Percentiles rank a stretch among this genome's conserved stretches.
Evolutionary conservation across 2,888 invertebrate genomes (phyloP).

Genomic region (Latrodectus hesperus): DNA sequence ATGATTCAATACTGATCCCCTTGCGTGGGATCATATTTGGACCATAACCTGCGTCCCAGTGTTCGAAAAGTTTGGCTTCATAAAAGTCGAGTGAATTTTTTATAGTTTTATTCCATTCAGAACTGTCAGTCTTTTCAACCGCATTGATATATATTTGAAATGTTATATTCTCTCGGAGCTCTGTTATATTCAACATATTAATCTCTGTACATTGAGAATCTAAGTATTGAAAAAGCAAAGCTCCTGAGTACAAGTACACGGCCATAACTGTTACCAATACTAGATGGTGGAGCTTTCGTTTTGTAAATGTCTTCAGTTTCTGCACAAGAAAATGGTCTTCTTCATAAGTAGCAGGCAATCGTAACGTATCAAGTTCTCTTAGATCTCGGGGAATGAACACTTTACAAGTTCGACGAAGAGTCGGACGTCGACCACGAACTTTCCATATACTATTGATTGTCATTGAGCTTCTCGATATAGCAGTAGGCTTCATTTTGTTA

Average conservation of each 20-base stretch:
- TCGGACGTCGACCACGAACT: slow-evolving; percentile 56
- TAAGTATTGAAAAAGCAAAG: slow-evolving; percentile 52
- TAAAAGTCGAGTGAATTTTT: slow-evolving; percentile 9
- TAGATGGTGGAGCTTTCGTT: slow-evolving; percentile 56
- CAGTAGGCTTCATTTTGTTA: slow-evolving; percentile 37
- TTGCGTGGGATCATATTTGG: slow-evolving; percentile 3
- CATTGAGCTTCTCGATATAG: slow-evolving; percentile 54
- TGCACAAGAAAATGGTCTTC: slow-evolving; percentile 54
- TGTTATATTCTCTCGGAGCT: slow-evolving; percentile 16
- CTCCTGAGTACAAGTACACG: slow-evolving; percentile 53
- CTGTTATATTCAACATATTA: slow-evolving; percentile 24
- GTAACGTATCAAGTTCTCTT: slow-evolving; percentile 48
- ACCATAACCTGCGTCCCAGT: slow-evolving; percentile 18
- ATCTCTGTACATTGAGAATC: slow-evolving; percentile 24
- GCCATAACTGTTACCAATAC: slow-evolving; percentile 53
- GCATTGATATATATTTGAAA: slow-evolving; percentile 17
- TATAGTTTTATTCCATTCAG: slow-evolving; percentile 22
- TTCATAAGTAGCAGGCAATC: slow-evolving; percentile 63
- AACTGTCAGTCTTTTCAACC: neutral
- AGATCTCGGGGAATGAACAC: slow-evolving; percentile 63
- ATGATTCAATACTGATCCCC: slow-evolving; percentile 37
- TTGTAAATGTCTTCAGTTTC: slow-evolving; percentile 59
- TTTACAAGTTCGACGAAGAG: slow-evolving; percentile 58
- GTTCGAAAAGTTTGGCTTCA: slow-evolving; percentile 28
- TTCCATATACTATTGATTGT: slow-evolving; percentile 67